A percentile compares a stretch with the other conserved stretches of the same genome.
These are phyloP conservation scores for Leptosomus discolor DNA, from an alignment of 2,113 vertebrate species.

Conservation along the genomic window DNA sequence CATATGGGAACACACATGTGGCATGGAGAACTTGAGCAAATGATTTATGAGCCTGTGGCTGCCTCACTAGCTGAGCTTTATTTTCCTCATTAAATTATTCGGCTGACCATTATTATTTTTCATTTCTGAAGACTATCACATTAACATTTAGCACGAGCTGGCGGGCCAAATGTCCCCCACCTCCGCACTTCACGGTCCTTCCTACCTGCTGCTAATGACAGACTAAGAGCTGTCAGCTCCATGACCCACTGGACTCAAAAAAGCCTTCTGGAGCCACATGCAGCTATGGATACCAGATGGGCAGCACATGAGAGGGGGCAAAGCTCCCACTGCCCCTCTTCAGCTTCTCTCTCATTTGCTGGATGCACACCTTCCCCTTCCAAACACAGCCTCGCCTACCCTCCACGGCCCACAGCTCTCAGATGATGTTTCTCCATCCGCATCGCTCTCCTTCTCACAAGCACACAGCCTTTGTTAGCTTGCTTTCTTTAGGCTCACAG, in stretches of 20 bases:
- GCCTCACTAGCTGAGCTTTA: neutral
- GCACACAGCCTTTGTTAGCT: neutral
- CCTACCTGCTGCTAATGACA: neutral
- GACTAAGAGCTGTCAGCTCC: neutral
- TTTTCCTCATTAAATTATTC: constrained; percentile 2
- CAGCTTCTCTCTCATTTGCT: neutral
- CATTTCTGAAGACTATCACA: neutral
- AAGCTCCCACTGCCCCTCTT: neutral
- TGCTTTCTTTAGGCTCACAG: neutral
- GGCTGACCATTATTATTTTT: neutral
- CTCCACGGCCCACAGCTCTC: neutral
- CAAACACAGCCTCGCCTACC: neutral
- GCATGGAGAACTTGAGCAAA: neutral
- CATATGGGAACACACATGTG: neutral
- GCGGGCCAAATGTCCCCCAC: neutral
- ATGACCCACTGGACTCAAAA: neutral
- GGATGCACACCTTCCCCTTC: neutral
- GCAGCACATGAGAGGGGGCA: neutral
- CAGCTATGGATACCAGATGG: neutral
- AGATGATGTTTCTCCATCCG: neutral
- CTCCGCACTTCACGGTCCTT: neutral
- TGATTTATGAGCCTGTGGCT: neutral
- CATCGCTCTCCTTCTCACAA: neutral
- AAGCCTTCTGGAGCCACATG: neutral
- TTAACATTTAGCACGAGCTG: neutral